These are phyloP conservation scores for Procapra przewalskii DNA, from an alignment of 2,113 vertebrate species.

Conservation along the genomic window DNA sequence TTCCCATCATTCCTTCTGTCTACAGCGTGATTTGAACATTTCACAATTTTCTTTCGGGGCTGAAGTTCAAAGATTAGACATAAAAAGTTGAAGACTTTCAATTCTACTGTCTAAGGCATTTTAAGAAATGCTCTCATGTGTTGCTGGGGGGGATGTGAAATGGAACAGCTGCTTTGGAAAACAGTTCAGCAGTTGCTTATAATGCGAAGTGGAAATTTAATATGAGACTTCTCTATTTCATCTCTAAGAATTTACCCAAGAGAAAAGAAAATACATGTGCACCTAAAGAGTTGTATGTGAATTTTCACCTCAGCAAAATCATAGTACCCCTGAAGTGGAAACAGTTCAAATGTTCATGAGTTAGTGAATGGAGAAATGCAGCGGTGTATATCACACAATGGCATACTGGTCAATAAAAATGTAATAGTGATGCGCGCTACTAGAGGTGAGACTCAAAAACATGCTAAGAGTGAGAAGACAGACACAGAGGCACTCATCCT, in stretches of 20 bases:
- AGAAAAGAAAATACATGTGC: background rate
- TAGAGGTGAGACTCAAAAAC: background rate
- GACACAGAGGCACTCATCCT: background rate
- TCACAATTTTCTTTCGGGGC: constrained; percentile 11
- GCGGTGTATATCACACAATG: background rate
- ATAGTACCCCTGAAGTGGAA: background rate
- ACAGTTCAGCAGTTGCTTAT: background rate
- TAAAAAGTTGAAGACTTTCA: background rate
- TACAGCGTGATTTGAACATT: background rate
- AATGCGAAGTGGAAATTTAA: background rate
- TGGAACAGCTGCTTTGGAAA: constrained; percentile 30
- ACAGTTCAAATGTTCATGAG: background rate
- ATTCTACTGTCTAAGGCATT: background rate
- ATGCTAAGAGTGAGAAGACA: background rate
- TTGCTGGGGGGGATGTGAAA: background rate
- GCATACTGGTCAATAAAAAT: background rate
- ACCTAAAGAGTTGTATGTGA: background rate
- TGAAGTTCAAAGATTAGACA: constrained; percentile 2
- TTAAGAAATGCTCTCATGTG: background rate
- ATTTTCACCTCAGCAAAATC: background rate
- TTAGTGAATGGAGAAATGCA: background rate
- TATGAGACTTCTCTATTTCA: background rate
- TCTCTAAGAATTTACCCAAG: background rate
- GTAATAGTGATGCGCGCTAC: no score
- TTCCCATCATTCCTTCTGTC: background rate